Evolutionary conservation across 2,888 invertebrate genomes (phyloP).

Genomic region (Drosophila paranaensis): DNA sequence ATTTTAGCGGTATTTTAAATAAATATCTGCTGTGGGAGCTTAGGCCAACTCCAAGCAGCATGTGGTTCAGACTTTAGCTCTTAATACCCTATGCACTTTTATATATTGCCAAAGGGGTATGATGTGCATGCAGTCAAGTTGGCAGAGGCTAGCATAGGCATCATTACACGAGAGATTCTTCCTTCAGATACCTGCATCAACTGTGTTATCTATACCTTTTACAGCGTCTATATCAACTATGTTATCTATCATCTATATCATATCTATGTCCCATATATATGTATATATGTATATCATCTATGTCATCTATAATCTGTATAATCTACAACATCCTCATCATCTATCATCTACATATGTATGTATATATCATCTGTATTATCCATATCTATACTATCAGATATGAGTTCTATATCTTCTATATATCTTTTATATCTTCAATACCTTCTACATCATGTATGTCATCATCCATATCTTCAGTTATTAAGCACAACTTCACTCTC

Average conservation of each 20-base stretch:
- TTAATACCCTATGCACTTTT: slow-evolving; percentile 21
- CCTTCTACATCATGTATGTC: not conserved
- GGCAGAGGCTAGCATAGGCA: no score
- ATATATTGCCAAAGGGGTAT: not conserved
- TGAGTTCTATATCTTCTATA: no score
- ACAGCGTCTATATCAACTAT: not conserved
- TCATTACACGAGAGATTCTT: no score
- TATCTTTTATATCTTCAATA: not conserved
- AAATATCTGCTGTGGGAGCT: slow-evolving; percentile 51
- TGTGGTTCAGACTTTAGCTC: slow-evolving; percentile 19
- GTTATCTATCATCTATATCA: not conserved
- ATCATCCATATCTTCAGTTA: not conserved
- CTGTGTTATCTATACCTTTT: not conserved
- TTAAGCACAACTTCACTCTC: not conserved
- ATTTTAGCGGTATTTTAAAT: slow-evolving; percentile 56
- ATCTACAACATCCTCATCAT: no score
- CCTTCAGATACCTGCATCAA: not conserved
- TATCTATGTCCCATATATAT: no score
- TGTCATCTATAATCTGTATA: not conserved
- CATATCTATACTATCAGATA: no score
- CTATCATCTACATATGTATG: no score
- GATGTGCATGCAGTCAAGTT: not conserved
- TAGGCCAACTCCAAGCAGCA: slow-evolving; percentile 34
- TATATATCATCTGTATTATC: no score
- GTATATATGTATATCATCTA: no score